These are phyloP conservation scores for human DNA, from an alignment of 2,113 vertebrate genomes.

Conservation along the genomic window GRCh38 chr7:78712001-78712500, in stretches of 20 bases:
- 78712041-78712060: constrained; percentile 25
- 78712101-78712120: background rate
- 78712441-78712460: constrained; percentile 66
- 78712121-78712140: background rate
- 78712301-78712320: constrained; percentile 14
- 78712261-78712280: background rate
- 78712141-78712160: background rate
- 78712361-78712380: constrained; percentile 62
- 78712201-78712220: background rate
- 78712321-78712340: constrained; percentile 66
- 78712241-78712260: constrained; percentile 24
- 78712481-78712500: background rate
- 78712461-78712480: constrained; percentile 45
- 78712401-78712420: constrained; percentile 71
- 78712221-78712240: background rate
- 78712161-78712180: background rate
- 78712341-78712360: constrained; percentile 70
- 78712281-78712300: constrained; percentile 53
- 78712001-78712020: constrained; percentile 20
- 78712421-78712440: constrained; percentile 59
- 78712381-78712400: constrained; percentile 71
- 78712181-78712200: background rate
- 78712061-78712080: background rate
- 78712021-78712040: background rate
- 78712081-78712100: background rate